Conservation (phyloP, 2,888 invertebrate genomes). For the Lamellibrachia columna region DNA sequence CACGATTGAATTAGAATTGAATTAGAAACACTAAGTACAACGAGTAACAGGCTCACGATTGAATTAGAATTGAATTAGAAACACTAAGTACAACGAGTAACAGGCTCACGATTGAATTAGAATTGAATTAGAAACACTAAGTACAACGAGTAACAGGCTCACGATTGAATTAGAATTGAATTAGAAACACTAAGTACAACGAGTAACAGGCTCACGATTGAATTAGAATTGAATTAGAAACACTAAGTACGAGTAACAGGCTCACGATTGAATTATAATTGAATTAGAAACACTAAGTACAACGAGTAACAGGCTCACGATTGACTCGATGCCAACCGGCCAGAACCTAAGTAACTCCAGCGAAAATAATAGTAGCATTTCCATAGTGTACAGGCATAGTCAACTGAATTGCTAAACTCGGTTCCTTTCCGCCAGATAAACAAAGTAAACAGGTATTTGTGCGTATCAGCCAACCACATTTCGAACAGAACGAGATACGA, state of each 20-base stretch:
- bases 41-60: no score
- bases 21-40: background rate
- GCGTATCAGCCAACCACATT: background rate
- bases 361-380: background rate
- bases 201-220: no score
- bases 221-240: no score
- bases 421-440: slow-evolving; percentile 4
- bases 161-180: no score
- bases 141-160: background rate
- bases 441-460: background rate
- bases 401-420: background rate
- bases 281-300: background rate
- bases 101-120: no score
- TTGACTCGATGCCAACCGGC: background rate
- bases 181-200: background rate
- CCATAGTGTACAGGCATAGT: background rate
- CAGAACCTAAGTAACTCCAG: background rate
- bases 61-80: no score
- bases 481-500: background rate
- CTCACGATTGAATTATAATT: no score
- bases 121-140: no score
- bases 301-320: no score
- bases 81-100: background rate
- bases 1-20: no score
- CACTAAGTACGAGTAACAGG: background rate